A percentile compares a stretch with the other conserved stretches of the same genome.
Evolutionary conservation across 2,888 invertebrate genomes (phyloP).

Genomic region (Creontiades dilutus): DNA sequence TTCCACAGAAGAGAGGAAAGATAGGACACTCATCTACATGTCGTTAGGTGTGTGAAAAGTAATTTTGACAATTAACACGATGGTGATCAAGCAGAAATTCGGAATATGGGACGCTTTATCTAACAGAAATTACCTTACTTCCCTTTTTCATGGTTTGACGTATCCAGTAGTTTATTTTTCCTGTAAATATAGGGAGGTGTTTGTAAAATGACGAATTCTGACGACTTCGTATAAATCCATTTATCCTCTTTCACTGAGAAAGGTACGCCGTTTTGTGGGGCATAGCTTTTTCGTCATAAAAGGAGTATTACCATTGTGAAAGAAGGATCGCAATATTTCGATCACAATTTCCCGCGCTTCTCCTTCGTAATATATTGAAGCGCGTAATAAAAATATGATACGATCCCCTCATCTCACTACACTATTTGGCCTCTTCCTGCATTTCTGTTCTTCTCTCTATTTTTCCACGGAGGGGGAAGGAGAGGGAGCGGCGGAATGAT

Average conservation of each 20-base stretch:
- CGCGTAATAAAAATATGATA: conserved; percentile 18
- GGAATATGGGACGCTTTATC: too few species aligned
- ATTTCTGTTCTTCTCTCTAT: not conserved
- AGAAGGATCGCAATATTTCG: conserved; percentile 33
- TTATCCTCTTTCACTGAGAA: not conserved
- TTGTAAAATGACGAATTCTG: not conserved
- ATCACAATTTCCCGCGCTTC: conserved; percentile 2
- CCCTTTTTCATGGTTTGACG: not conserved
- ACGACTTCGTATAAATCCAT: conserved; percentile 11
- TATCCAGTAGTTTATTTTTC: not conserved
- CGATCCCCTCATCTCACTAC: not conserved
- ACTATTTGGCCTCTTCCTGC: not conserved
- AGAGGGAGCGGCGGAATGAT: conserved; percentile 53
- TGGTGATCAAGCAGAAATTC: too few species aligned
- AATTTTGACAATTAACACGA: too few species aligned
- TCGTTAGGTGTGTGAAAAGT: too few species aligned
- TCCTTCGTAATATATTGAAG: conserved; percentile 41
- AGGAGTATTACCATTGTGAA: conserved; percentile 25
- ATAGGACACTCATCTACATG: too few species aligned
- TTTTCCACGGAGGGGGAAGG: not conserved
- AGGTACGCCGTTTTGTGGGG: not conserved
- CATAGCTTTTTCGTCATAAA: conserved; percentile 18
- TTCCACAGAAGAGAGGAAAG: too few species aligned
- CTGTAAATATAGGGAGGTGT: not conserved
- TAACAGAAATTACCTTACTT: too few species aligned